Base-by-base conservation (phyloP, 2,888 invertebrate genomes). In the Ormyrus pomaceus region DNA sequence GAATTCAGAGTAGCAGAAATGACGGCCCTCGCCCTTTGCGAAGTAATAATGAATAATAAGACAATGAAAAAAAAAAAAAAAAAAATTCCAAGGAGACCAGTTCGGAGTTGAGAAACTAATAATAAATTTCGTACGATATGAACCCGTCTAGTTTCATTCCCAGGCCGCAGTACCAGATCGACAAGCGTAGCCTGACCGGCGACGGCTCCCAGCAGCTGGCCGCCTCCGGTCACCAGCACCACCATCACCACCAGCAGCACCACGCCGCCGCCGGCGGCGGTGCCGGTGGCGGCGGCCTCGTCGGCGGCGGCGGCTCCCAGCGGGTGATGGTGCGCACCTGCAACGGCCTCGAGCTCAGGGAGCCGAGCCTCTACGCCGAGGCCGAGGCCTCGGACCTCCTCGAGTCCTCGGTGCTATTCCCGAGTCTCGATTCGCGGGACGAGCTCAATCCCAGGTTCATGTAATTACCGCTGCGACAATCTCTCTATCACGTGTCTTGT, bases 241-340 rank as follows among this genome's bases (percentile, higher is more conserved):
- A 87, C 80, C 84, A 84, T 79, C 83, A 83, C 34, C 75, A 76
- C 50, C 19, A 34, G 9, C 34, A 51, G 34, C 0, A 13, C 62
- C 10, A 34, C 58, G n/a, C 13, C 48, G 9, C 59, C 0, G 58
- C 34, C 65, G n/a, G 51, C 58, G 5, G 4, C 50, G 9, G 9
- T 13, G 45, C 13, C n/a, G 8, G 11, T 48, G 50, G 19, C 56
- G 10, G 62, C n/a, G 13, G 56, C 34, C 48, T 45, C 46, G 51
- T 58, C 6, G 46, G 51, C 10, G 55, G 69, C 19, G 46, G 34
- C 10, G 61, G 76, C 51, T 86, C 84, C 81, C 93, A 93, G 82
- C 93, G 95, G 83, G 93, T 95, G 80, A 94, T 95, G 94, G 94
- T 95, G 81, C 92, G 95, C 87, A 95, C 95, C 75, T 95, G 95